A percentile compares a stretch with the other conserved stretches of the same genome.
These are phyloP conservation scores for Crotalus horridus DNA, from an alignment of 2,113 vertebrate species.

Conservation along the genomic window DNA sequence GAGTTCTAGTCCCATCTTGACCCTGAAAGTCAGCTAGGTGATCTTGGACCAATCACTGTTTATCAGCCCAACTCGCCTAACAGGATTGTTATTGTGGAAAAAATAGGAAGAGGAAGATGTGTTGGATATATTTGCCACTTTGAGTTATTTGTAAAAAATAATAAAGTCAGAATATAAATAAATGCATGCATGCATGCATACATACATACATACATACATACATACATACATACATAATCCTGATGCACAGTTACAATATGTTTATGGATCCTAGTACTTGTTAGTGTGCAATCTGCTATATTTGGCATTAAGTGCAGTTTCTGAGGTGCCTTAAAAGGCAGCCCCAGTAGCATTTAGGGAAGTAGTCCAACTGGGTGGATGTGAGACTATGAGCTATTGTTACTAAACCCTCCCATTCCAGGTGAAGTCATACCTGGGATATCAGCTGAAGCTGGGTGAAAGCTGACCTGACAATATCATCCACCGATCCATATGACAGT, in stretches of 20 bases:
- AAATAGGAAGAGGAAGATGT: too few species aligned
- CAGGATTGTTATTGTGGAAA: too few species aligned
- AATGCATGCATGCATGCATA: too few species aligned
- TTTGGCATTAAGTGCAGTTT: background rate
- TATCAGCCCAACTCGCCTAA: too few species aligned
- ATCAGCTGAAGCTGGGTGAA: background rate
- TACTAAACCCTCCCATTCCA: background rate
- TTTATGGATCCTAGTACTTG: background rate
- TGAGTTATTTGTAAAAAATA: too few species aligned
- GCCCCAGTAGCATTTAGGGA: background rate
- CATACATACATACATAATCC: background rate
- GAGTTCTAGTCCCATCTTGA: background rate
- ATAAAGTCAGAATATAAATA: too few species aligned
- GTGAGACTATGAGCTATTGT: background rate
- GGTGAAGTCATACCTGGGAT: background rate
- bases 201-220: background rate
- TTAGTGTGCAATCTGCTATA: background rate
- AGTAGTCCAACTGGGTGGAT: background rate
- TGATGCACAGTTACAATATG: background rate
- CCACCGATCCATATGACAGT: background rate
- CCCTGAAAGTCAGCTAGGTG: background rate
- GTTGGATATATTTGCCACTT: too few species aligned
- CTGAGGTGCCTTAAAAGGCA: background rate
- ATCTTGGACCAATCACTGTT: too few species aligned
- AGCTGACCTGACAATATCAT: background rate